Evolutionary conservation across 2,888 invertebrate species (phyloP), one percentile per base, ranked within the genome.

Genomic region (Muscina levida): DNA sequence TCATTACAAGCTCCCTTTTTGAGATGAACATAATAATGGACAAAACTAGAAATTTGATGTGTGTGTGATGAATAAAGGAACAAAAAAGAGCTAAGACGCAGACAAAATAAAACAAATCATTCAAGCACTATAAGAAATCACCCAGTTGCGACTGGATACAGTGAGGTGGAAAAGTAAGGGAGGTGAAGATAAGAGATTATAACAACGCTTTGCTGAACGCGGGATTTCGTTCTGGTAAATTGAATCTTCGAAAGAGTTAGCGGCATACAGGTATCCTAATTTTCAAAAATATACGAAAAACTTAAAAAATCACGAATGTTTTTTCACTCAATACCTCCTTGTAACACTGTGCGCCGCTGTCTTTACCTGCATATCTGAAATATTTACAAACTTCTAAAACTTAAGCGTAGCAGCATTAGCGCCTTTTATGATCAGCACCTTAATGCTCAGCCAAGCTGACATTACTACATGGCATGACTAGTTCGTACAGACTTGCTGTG

Each of bases 381-480:
- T 81, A 81, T 74, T 77, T 81, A 81, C 74, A 74, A 81, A 77
- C 46, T 67, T n/a, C 39, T 68, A 42, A 59, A 46, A 62, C 15
- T 56, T 67, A 68, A 81, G 81, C 81, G 81, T 81, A 77, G 72
- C 56, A 75, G 81, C 71, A 75, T 81, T 81, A 81, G 77, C 74
- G 77, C 81, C 81, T 81, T 81, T 81, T 75, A 72, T 72, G 81
- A 62, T 62, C 62, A 62, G 68, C 57, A 68, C 67, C 62, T 62
- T 39, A 62, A 77, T 77, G 72, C 65, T 77, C 66, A 81, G 48
- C 56, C 24, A 24, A 46, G 59, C 59, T 72, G 68, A 72, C 77
- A 80, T 51, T 72, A 80, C 76, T 22, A 13, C 39, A 73, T 73
- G 79, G 42, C 42, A 10, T 51, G 71, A 39, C 59, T 39, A 59